Evolutionary conservation across 2,888 invertebrate species (phyloP).

Genomic region (Luffia ferchaultella): DNA sequence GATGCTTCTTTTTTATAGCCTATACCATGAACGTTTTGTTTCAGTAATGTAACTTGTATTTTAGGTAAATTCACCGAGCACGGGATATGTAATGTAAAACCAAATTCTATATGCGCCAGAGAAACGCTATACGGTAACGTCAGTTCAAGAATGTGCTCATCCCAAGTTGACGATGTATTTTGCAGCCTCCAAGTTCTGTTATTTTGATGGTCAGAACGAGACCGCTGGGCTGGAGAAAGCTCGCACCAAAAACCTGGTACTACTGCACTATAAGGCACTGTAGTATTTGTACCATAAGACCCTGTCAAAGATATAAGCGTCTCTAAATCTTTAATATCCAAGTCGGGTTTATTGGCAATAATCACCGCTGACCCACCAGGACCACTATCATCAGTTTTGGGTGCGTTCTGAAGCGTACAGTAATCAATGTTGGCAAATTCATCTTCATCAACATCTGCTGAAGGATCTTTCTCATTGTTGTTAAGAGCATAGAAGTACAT

Average conservation of each 20-base stretch:
- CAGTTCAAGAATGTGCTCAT: conserved; percentile 91
- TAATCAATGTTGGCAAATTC: conserved; percentile 61
- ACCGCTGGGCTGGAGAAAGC: conserved; percentile 89
- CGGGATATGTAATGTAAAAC: conserved; percentile 82
- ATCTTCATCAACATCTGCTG: conserved; percentile 77
- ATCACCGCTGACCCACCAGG: conserved; percentile 36
- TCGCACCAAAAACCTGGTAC: conserved; percentile 95
- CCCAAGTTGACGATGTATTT: conserved; percentile 89
- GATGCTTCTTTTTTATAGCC: conserved; percentile 61
- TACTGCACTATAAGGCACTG: conserved; percentile 79
- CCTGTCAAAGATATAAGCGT: conserved; percentile 77
- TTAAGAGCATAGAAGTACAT: conserved; percentile 84
- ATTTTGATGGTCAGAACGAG: conserved; percentile 87
- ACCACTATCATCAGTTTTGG: conserved; percentile 33
- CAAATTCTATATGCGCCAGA: conserved; percentile 90
- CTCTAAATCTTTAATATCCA: conserved; percentile 69
- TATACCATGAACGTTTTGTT: conserved; percentile 68
- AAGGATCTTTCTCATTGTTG: conserved; percentile 74
- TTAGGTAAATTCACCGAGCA: conserved; percentile 78
- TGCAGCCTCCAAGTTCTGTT: conserved; percentile 90
- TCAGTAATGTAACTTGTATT: conserved; percentile 75
- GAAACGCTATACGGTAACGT: conserved; percentile 81
- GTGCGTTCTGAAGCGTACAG: conserved; percentile 46
- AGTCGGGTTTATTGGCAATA: conserved; percentile 66
- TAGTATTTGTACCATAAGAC: conserved; percentile 70